Conservation (phyloP, 2,797 vertebrate species). For the Premnoplex brunnescens region DNA sequence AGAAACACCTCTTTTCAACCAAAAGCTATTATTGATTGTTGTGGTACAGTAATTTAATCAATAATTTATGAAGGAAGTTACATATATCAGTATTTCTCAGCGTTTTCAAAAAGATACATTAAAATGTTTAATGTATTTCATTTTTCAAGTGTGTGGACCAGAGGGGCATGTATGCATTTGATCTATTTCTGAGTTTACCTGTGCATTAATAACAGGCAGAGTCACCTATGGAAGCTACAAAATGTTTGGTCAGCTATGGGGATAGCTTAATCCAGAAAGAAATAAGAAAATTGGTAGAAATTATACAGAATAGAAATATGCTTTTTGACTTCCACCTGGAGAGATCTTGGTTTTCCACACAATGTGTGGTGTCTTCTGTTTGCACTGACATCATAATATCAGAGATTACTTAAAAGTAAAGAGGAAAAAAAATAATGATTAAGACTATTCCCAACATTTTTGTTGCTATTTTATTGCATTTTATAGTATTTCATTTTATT, state of each 20-base stretch:
- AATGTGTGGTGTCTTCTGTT: not conserved
- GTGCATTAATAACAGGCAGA: not conserved
- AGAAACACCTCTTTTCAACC: not conserved
- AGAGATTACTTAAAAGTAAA: not conserved
- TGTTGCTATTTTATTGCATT: not conserved
- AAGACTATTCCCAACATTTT: not conserved
- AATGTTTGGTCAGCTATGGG: not conserved
- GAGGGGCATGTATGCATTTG: not conserved
- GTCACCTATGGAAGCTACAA: not conserved
- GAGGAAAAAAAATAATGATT: not conserved
- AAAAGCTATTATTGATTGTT: not conserved
- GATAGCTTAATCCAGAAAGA: not conserved
- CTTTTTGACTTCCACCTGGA: not conserved
- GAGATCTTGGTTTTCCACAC: not conserved
- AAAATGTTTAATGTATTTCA: not conserved
- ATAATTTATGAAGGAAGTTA: not conserved
- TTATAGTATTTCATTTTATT: not conserved
- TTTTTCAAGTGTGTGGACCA: not conserved
- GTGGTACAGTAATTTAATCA: not conserved
- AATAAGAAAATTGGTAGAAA: not conserved
- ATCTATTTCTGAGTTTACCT: not conserved
- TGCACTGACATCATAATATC: not conserved
- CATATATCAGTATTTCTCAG: not conserved
- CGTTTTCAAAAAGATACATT: not conserved
- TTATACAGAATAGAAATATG: not conserved